Percentiles rank a stretch among this genome's conserved stretches.
Conservation (phyloP, 2,113 vertebrate species). For the Protobothrops mucrosquamatus region DNA sequence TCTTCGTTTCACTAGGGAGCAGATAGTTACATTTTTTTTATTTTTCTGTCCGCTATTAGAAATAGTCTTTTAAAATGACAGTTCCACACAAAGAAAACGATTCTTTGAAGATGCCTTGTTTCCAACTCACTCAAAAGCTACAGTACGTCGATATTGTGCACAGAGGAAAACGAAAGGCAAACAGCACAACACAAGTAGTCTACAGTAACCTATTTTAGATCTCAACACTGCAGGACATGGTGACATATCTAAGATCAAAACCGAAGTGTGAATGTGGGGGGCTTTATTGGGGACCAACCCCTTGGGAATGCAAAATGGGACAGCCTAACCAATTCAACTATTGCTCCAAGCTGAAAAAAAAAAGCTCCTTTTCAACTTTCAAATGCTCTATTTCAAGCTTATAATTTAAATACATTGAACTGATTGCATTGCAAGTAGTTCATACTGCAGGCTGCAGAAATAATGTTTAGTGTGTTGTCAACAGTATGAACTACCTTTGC, state of each 20-base stretch:
- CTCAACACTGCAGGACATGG: background rate
- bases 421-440: background rate
- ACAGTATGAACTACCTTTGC: background rate
- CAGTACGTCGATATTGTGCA: background rate
- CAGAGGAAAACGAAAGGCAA: background rate
- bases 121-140: background rate
- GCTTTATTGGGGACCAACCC: background rate
- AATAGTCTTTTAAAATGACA: background rate
- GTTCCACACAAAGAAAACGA: background rate
- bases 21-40: conserved; percentile 20
- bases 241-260: background rate
- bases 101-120: background rate
- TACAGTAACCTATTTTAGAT: background rate
- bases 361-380: background rate
- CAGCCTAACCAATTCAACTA: background rate
- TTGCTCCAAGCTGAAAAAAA: background rate
- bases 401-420: background rate
- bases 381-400: background rate
- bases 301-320: background rate
- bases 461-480: background rate
- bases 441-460: background rate
- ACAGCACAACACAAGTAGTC: background rate
- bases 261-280: background rate
- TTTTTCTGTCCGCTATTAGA: background rate
- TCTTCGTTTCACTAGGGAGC: conserved; percentile 6